phyloP scores from a whole-genome alignment of 2,888 invertebrate genomes.

The Mythimna ferrago region DNA sequence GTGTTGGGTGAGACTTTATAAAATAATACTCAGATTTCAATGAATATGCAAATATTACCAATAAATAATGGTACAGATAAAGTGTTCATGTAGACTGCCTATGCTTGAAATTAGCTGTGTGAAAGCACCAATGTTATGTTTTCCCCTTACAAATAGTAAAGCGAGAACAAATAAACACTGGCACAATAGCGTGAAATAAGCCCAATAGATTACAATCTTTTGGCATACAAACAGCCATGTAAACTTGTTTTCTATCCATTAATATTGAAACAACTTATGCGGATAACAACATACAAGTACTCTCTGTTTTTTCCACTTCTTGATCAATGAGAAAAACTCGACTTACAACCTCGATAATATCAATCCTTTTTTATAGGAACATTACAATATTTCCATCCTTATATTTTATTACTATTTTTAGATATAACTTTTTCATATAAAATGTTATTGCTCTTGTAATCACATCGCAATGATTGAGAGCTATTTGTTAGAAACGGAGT shows the following conservation, averaged over 20 bases:
- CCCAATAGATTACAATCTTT: slow-evolving; percentile 47
- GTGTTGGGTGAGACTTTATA: neutral
- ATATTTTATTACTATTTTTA: slow-evolving; percentile 58
- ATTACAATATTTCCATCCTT: slow-evolving; percentile 55
- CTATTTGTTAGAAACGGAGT: slow-evolving; percentile 47
- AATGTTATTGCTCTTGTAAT: slow-evolving; percentile 61
- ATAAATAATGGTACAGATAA: too few species aligned
- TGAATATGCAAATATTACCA: neutral
- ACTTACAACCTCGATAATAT: slow-evolving; percentile 33
- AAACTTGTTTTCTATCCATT: slow-evolving; percentile 48
- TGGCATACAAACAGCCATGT: slow-evolving; percentile 44
- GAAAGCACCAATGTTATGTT: slow-evolving; percentile 10
- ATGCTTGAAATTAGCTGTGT: neutral
- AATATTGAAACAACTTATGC: slow-evolving; percentile 40
- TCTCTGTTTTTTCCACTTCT: slow-evolving; percentile 39
- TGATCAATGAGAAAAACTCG: slow-evolving; percentile 50
- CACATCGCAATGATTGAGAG: slow-evolving; percentile 54
- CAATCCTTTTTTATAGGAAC: slow-evolving; percentile 49
- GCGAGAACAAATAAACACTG: slow-evolving; percentile 35
- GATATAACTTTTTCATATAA: slow-evolving; percentile 60
- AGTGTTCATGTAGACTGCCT: neutral
- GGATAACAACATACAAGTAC: slow-evolving; percentile 18
- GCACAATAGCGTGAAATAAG: slow-evolving; percentile 16
- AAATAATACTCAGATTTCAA: neutral
- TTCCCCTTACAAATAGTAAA: slow-evolving; percentile 14